Conservation (phyloP, 2,888 invertebrate species). For the Neocrepidodera transversa region DNA sequence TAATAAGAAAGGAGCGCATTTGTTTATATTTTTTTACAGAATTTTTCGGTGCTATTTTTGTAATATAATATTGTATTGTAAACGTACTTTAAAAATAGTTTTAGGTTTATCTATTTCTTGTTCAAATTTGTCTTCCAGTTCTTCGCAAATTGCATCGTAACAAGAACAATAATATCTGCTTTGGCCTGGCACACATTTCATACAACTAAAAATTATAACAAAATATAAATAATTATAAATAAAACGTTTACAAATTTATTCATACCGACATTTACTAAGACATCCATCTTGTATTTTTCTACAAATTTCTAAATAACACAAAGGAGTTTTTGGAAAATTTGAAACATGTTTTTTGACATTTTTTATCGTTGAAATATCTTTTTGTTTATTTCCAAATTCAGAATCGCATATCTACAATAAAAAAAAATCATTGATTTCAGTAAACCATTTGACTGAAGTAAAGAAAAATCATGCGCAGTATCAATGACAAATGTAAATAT, state of each 20-base stretch:
- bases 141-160: conserved; percentile 44
- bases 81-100: conserved; percentile 23
- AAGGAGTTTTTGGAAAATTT: conserved; percentile 28
- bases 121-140: conserved; percentile 35
- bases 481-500: no score
- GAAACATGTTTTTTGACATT: background rate
- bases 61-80: no score
- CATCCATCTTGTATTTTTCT: conserved; percentile 32
- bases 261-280: conserved; percentile 27
- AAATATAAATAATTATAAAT: background rate
- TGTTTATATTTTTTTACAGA: no score
- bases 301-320: conserved; percentile 45
- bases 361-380: no score
- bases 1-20: no score
- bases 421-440: no score
- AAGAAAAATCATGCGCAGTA: no score
- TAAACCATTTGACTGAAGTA: no score
- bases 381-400: no score
- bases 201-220: conserved; percentile 35
- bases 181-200: conserved; percentile 41
- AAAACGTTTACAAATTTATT: background rate
- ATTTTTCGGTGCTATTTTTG: no score
- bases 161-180: conserved; percentile 45
- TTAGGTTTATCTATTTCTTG: background rate
- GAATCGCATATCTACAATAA: no score